Evolutionary conservation across 1,140 invertebrate genomes (phyloP).

Genomic region (Magallana gigas): DNA sequence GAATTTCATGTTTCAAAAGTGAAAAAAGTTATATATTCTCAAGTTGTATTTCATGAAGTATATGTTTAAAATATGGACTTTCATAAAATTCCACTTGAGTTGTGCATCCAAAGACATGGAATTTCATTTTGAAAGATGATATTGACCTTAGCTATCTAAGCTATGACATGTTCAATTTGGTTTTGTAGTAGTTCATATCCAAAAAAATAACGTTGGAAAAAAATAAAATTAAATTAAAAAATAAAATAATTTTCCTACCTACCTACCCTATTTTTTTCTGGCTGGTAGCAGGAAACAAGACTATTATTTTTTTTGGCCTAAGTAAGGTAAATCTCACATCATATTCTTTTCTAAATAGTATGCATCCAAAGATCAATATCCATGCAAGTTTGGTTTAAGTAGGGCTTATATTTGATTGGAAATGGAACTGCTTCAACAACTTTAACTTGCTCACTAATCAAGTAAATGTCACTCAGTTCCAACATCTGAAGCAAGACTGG

Average conservation of each 20-base stretch:
- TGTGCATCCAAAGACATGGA: no score
- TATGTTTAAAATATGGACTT: no score
- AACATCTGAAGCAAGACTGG: no score
- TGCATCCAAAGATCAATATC: conserved; percentile 15
- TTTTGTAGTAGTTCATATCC: conserved; percentile 16
- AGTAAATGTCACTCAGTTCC: conserved; percentile 1
- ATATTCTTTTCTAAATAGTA: conserved; percentile 17
- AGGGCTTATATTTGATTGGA: neutral
- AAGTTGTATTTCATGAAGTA: no score
- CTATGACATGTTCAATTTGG: neutral
- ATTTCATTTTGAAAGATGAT: no score
- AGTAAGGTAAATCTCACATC: conserved; percentile 15
- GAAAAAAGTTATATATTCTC: no score
- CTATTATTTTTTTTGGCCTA: conserved; percentile 1
- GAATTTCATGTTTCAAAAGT: no score
- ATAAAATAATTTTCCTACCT: neutral
- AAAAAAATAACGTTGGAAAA: conserved; percentile 16
- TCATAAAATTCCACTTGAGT: no score
- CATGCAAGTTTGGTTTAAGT: neutral
- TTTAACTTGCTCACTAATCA: conserved; percentile 16
- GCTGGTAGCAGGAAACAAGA: no score
- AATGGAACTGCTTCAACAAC: conserved; percentile 15
- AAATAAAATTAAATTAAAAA: conserved; percentile 14
- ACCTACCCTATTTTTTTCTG: no score
- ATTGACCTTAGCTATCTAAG: no score